Base-by-base conservation (phyloP, 2,888 invertebrate genomes). In the Rugalucina vietnamica region DNA sequence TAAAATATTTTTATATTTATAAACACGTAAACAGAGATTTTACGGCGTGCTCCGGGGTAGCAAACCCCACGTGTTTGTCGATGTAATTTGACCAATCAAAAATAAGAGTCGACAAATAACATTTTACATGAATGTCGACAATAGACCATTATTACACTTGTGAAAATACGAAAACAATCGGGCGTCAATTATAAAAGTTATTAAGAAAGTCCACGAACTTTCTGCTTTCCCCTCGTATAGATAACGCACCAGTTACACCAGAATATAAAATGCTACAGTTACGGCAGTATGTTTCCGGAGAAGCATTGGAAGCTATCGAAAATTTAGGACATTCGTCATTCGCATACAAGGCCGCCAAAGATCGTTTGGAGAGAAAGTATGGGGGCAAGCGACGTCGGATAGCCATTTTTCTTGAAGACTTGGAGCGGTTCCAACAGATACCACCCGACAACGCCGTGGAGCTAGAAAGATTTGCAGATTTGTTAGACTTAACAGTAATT, bases 301-400 rank as follows among this genome's bases (percentile, higher is more conserved):
- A 79, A 65, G 69, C 74, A 24, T 39, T 69, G 2, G 50, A 69
- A n/a, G 70, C 37, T 18, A 57, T 79, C 12, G 81, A 81, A 39
- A 76, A 81, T 27, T 29, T 76, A 1, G 76, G 76, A n/a, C 71
- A 81, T 39, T 81, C 76, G 18, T 69, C 71, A 18, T 18, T n/a
- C 21, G 80, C 80, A 4, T 81, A 76, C 39, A 29, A 70, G 27
- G 71, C 81, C 27, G 71, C 74, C n/a, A 57, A 76, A 81, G 34
- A 50, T 1, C 70, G 60, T 5, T 39, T 79, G 34, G 73, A 79
- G 21, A 2, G 79, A 43, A 79, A 73, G 65, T 72, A 71, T 37
- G 57, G 54, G 50, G 72, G 78, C 14, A 70, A 57, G 34, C 72
- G 79, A 21, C 54, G 73, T 3, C 79, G 73, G 54, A 72, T 71